phyloP scores from a whole-genome alignment of 2,888 invertebrate species.

The Papilio elwesi region DNA sequence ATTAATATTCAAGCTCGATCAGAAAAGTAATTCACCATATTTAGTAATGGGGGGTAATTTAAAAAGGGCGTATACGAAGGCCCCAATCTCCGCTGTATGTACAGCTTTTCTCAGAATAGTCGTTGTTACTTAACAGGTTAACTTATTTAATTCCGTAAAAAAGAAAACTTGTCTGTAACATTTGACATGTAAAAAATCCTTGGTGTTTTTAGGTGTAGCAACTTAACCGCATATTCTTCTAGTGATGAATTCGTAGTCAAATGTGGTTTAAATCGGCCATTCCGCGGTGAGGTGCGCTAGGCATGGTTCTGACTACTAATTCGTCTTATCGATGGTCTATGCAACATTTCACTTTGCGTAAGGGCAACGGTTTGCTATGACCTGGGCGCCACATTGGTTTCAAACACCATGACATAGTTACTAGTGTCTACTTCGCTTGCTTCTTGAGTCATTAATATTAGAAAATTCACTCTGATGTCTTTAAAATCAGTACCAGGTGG shows the following conservation, averaged over 20 bases:
- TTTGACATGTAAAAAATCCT: not conserved
- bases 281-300: not conserved
- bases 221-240: conserved; percentile 10
- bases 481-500: no score
- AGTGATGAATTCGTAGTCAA: conserved; percentile 9
- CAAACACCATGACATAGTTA: conserved; percentile 4
- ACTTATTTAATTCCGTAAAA: no score
- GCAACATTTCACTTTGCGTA: conserved; percentile 27
- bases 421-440: not conserved
- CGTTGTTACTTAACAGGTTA: no score
- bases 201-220: not conserved
- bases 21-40: no score
- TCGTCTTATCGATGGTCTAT: not conserved
- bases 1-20: no score
- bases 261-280: not conserved
- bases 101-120: no score
- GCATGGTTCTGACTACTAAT: conserved; percentile 20
- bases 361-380: conserved; percentile 10
- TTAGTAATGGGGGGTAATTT: no score
- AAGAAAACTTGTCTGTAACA: not conserved
- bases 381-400: not conserved
- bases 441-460: not conserved
- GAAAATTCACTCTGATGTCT: no score
- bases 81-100: no score
- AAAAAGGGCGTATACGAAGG: no score